Evolutionary conservation across 2,797 vertebrate species (phyloP).

Genomic region (Anisognathus igniventris): DNA sequence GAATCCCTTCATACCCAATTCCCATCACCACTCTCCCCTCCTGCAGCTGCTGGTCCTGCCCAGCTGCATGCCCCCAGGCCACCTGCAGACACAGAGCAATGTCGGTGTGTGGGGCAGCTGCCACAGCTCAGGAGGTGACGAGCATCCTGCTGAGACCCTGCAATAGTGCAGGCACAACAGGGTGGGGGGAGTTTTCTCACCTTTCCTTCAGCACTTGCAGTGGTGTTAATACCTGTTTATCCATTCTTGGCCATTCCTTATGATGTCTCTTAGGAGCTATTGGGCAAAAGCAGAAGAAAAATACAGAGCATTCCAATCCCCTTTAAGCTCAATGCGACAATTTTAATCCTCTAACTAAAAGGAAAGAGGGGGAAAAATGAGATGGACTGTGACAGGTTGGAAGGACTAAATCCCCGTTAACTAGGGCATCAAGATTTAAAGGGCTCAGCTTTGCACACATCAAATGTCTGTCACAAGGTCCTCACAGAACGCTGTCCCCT

Average conservation of each 20-base stretch:
- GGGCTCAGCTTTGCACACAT: background rate
- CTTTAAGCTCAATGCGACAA: constrained; percentile 11
- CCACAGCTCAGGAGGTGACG: background rate
- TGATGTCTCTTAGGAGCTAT: background rate
- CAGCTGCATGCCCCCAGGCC: background rate
- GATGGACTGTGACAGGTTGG: constrained; percentile 26
- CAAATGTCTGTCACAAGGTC: background rate
- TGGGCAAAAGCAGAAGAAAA: constrained; percentile 1
- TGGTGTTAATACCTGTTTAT: background rate
- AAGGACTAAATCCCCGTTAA: constrained; percentile 41
- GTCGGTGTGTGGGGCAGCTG: background rate
- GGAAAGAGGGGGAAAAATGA: background rate
- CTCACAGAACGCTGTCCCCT: background rate
- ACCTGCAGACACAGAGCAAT: background rate
- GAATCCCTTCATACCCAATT: background rate
- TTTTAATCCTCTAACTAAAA: constrained; percentile 47
- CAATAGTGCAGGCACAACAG: background rate
- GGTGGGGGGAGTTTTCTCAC: background rate
- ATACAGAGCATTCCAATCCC: constrained; percentile 11
- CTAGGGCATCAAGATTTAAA: constrained; percentile 54
- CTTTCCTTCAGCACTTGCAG: background rate
- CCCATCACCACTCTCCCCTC: background rate
- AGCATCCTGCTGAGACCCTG: background rate
- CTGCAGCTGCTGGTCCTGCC: background rate
- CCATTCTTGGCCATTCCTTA: background rate